Evolutionary conservation across 1,140 invertebrate genomes (phyloP).

Genomic region (Formica exsecta): DNA sequence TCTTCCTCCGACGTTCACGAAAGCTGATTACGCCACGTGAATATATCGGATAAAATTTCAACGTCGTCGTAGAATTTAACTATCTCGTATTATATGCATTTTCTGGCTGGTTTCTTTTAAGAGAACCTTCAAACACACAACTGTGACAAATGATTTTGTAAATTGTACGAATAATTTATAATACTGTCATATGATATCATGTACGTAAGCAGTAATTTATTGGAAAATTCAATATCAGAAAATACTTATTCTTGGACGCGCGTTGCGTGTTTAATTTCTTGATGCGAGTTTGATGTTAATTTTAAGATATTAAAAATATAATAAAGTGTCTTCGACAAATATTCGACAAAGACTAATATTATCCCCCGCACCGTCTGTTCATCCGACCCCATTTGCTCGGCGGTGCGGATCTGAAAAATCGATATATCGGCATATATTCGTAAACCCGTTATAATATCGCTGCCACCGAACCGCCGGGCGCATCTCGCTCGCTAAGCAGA

Average conservation of each 20-base stretch:
- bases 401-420: slow-evolving; percentile 60
- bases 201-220: neutral
- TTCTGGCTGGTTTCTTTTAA: neutral
- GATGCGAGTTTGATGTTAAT: slow-evolving; percentile 4
- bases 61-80: slow-evolving; percentile 34
- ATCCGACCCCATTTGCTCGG: neutral
- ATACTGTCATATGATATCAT: neutral
- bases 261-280: neutral
- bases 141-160: slow-evolving; percentile 14
- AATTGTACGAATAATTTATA: neutral
- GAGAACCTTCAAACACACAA: neutral
- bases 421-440: slow-evolving; percentile 45
- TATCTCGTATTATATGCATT: neutral
- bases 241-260: neutral
- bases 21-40: slow-evolving; percentile 55
- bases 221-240: neutral
- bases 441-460: slow-evolving; percentile 61
- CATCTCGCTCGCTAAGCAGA: slow-evolving; percentile 73
- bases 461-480: neutral
- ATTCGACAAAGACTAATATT: slow-evolving; percentile 48
- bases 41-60: slow-evolving; percentile 49
- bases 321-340: slow-evolving; percentile 21
- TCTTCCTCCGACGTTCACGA: slow-evolving; percentile 23
- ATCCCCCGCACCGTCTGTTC: neutral
- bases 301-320: slow-evolving; percentile 10